phyloP scores from a whole-genome alignment of 2,113 vertebrate species.

The Nothocercus julius region DNA sequence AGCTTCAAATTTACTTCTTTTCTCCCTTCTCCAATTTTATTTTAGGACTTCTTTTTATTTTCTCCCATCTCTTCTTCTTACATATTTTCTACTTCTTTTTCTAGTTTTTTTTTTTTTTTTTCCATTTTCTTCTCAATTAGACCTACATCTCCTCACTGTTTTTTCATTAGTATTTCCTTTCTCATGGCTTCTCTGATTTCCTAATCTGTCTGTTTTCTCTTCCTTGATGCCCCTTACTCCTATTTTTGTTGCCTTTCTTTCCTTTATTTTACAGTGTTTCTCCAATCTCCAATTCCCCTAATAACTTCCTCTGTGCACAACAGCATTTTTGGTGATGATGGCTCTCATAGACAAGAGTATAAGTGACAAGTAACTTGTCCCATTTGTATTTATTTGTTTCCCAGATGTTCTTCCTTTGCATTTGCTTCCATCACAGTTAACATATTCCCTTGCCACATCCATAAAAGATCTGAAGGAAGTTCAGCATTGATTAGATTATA shows the following conservation, averaged over 20 bases:
- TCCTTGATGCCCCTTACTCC: not conserved
- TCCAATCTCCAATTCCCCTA: not conserved
- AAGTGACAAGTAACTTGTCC: not conserved
- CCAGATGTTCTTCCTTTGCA: not conserved
- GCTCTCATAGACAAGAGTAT: accelerated
- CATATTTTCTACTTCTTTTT: not conserved
- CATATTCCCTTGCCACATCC: not conserved
- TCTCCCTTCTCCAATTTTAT: not conserved
- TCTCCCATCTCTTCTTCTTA: not conserved
- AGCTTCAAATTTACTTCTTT: not conserved
- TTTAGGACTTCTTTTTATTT: not conserved
- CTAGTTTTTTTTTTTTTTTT: not conserved
- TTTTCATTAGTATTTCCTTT: not conserved
- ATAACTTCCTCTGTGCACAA: not conserved
- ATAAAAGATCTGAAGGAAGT: not conserved
- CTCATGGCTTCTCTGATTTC: not conserved
- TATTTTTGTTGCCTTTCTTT: not conserved
- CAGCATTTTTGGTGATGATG: not conserved
- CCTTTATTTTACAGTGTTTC: not conserved
- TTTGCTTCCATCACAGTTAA: not conserved
- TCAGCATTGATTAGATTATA: not conserved
- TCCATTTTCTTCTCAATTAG: not conserved
- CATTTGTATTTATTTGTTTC: not conserved
- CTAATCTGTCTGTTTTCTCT: not conserved
- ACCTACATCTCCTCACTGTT: not conserved